Evolutionary conservation across 2,888 invertebrate genomes (phyloP).

Genomic region (Mesorhabditis belari): DNA sequence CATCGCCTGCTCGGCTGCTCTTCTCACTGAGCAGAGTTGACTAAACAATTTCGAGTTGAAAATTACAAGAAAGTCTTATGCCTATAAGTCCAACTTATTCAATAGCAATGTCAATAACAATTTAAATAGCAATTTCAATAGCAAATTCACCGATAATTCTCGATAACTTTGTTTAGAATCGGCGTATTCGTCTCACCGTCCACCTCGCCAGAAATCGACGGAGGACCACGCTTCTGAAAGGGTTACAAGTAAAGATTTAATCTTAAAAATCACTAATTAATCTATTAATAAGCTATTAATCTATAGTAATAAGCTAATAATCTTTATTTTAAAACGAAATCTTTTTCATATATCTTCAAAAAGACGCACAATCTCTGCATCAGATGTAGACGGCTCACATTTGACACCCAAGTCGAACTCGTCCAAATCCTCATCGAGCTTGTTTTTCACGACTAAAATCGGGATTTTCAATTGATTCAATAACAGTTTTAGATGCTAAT

Average conservation of each 20-base stretch:
- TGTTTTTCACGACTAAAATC: not conserved
- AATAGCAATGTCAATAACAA: not conserved
- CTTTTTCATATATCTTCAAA: too few species aligned
- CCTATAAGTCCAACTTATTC: not conserved
- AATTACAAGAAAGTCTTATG: too few species aligned
- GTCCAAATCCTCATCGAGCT: not conserved
- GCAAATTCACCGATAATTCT: not conserved
- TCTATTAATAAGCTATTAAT: too few species aligned
- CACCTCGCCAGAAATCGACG: not conserved
- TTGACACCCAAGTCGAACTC: not conserved
- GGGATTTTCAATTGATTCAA: too few species aligned
- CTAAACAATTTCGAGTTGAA: too few species aligned
- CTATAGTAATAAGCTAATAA: too few species aligned
- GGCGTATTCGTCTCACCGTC: too few species aligned
- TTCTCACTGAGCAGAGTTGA: conserved; percentile 13
- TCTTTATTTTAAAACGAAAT: too few species aligned
- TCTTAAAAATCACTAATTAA: too few species aligned
- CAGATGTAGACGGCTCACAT: not conserved
- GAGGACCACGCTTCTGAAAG: not conserved
- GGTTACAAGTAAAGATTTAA: too few species aligned
- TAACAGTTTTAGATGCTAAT: too few species aligned
- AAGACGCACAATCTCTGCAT: not conserved
- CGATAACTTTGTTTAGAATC: not conserved
- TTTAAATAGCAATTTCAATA: not conserved
- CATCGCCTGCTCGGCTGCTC: conserved; percentile 16